Base-by-base conservation (phyloP, 2,113 vertebrate genomes). In the Phylloscopus trochilus region DNA sequence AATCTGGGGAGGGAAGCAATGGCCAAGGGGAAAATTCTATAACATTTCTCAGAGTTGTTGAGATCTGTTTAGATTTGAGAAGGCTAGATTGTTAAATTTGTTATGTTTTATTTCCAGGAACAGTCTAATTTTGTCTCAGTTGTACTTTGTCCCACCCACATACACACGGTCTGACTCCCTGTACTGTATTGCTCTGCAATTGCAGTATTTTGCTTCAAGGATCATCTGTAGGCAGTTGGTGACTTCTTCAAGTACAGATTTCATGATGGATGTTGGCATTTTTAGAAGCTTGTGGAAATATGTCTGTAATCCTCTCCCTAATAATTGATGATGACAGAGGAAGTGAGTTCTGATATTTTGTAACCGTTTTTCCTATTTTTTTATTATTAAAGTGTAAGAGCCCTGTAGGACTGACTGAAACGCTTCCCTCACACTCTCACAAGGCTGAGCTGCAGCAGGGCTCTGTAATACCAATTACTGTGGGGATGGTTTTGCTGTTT, bases 401-500 rank as follows among this genome's bases (percentile, higher is more conserved):
- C 16, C 9, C 23, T 19, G 33, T 59, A 59, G 75, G 73, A 70
- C 82, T 74, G 79, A 67, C 75, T 67, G 75, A 52, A 90, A 62
- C 3, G 15, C 26, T 86, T 88, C 53, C 69, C 74, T 92, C 39
- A 7, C 60, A 24, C 78, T 83, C 74, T 96, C 51, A 22, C 43
- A 85, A 55, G 67, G 31, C 90, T 63, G n/a, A 87, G 72, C 73
- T 83, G 66, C 68, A 52, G 51, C 59, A 20, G 79, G 52, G 73
- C 83, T 93, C 75, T 92, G 90, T 69, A 88, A 88, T 86, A 67
- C 51, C 82, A 83, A 3, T 93, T 94, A 83, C 84, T 87, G 59
- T 1, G 0, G 39, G 78, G 52, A 77, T 0, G 2, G 26, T 76
- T 94, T 77, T 90, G 62, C 68, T 2, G 28, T 89, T 93, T 62